Evolutionary conservation across 2,888 invertebrate species (phyloP), one percentile per base, ranked within the genome.

Genomic region (Caenorhabditis sp.): DNA sequence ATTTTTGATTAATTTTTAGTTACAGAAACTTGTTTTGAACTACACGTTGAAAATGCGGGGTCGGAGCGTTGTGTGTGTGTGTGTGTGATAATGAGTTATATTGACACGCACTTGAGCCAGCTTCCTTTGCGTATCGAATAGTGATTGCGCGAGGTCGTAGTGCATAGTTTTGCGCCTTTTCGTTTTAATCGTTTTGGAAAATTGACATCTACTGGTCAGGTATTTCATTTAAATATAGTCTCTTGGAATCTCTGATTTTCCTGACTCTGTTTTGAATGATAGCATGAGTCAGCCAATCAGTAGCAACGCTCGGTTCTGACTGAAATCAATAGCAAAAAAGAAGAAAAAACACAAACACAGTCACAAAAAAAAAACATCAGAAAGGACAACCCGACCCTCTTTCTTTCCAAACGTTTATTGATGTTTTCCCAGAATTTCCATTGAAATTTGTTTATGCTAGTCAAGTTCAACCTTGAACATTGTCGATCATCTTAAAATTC

Each of bases 21-120:
- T 56, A 18, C 20, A n/a, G 9, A 18, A 56, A 56, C 56, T 56
- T 56, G 56, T 56, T 56, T 32, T 32, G 32, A 56, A 56, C 56
- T 32, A 28, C 13, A 55, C 1, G 28, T 55, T 32, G 32, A 32
- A 9, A 55, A 50, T 24, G 53, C 26, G 53, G 3, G 47, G 47
- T 40, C 40, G 40, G 40, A 15, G 18, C 3, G 47, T 9, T 47
- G 15, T 40, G 40, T 40, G 40, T 40, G 64, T 26, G 44, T 37
- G 35, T 20, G 60, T 61, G 53, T 60, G 37, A 67, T 71, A 71
- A 55, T 69, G 50, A 28, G 62, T 60, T 47, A 76, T 76, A 76
- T 76, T 76, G 76, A 76, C 76, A 67, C 76, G 67, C 76, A 74
- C 74, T 74, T 56, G 72, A 64, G 72, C 58, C n/a, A n/a, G n/a